Base-by-base conservation (phyloP, 92 coral and sea anemone genomes). In the Epizoanthus scotinus region DNA sequence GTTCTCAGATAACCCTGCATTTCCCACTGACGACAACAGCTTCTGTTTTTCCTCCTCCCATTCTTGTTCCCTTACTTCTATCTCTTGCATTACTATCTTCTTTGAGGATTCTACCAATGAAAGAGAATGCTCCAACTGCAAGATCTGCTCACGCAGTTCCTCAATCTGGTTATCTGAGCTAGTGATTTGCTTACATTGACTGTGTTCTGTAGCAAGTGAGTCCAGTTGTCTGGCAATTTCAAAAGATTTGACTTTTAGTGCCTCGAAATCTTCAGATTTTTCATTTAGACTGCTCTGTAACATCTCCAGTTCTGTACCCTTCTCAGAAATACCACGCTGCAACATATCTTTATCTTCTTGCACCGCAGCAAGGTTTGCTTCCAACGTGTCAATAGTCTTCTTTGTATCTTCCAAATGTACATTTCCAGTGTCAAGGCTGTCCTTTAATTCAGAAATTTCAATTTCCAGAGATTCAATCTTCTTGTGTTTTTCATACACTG, bases 31-130 rank as follows among this genome's bases (percentile, higher is more conserved):
- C 0, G 67, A 68, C 20, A 73, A 0, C 25, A 91, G 50, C 71
- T 84, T 81, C 22, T 71, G 64, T 71, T 73, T 81, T 58, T 89
- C 97, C 27, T 85, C 70, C 53, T 89, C 88, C 97, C 93, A 92
- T 6, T 78, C 83, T 26, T 21, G 66, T 53, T 89, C 97, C 31
- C 84, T 87, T 70, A 83, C 91, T 70, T 92, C 91, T 53, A 89
- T 87, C 31, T 92, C 79, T 10, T 58, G 82, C 86, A 90, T 77
- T 75, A 90, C 50, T 15, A 84, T 79, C 63, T 84, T 90, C 18
- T 83, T 58, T 65, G 86, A 84, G 19, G 93, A 69, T 59, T 87
- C 85, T 59, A 87, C 91, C 73, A 83, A 52, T 17, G 84, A 67
- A 21, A 87, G 73, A 20, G 67, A 79, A 55, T 83, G 84, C 49